Conservation (phyloP, 2,113 vertebrate genomes). For the Hiodon tergisus region DNA sequence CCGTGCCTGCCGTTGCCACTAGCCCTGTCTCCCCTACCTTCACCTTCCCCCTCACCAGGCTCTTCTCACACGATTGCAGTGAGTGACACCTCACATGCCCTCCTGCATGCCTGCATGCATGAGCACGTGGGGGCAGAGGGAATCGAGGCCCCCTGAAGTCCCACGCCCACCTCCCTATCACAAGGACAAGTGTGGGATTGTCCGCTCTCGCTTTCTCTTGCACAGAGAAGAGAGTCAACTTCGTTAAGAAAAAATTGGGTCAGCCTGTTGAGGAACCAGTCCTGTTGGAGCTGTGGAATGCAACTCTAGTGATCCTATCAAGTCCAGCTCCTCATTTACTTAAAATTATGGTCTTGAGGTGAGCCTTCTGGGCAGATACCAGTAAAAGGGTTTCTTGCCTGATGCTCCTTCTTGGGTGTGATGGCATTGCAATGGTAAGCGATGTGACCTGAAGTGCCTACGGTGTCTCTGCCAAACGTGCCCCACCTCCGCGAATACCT, state of each 20-base stretch:
- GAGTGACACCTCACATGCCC: slow-evolving; percentile 56
- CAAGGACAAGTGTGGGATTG: not conserved
- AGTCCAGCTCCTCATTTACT: not conserved
- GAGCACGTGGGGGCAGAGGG: not conserved
- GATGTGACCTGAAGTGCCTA: slow-evolving; percentile 17
- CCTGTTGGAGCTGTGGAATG: not conserved
- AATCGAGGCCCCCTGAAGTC: not conserved
- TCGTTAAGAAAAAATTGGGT: not conserved
- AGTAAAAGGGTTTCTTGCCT: not conserved
- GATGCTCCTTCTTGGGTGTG: not conserved
- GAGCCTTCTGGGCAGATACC: no score
- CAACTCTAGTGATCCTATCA: not conserved
- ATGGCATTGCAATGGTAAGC: slow-evolving; percentile 72
- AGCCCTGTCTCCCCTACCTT: slow-evolving; percentile 85
- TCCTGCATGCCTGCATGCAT: slow-evolving; percentile 43
- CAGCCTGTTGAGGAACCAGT: not conserved
- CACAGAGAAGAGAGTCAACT: no score
- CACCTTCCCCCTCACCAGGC: slow-evolving; percentile 79
- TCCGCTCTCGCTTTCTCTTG: not conserved
- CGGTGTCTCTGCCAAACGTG: slow-evolving; percentile 19
- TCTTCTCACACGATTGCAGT: slow-evolving; percentile 96
- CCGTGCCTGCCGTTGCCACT: slow-evolving; percentile 73
- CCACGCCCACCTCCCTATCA: not conserved
- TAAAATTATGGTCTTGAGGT: not conserved
- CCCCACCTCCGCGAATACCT: slow-evolving; percentile 37